These are phyloP conservation scores for Uromys caudimaculatus DNA, from an alignment of 2,797 vertebrate genomes.

Conservation along the genomic window DNA sequence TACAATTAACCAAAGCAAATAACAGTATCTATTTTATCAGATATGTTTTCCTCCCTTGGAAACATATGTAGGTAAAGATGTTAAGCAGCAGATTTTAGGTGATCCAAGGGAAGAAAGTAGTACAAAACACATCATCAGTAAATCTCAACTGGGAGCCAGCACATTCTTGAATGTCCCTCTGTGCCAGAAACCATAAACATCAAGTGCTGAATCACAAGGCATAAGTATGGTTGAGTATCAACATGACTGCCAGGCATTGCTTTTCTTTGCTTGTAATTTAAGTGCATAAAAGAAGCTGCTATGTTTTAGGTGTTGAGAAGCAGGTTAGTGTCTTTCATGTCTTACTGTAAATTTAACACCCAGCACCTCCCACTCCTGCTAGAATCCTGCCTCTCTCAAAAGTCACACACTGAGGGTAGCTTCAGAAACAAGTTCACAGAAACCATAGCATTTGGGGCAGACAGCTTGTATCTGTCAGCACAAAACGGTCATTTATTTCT, in stretches of 20 bases:
- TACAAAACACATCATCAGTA: neutral
- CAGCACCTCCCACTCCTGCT: neutral
- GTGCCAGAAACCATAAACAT: neutral
- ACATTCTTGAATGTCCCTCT: fast-evolving
- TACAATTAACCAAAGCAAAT: neutral
- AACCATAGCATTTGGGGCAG: conserved; percentile 40
- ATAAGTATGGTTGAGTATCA: neutral
- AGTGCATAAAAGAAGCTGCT: neutral
- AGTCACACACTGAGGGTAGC: neutral
- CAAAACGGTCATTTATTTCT: conserved; percentile 64
- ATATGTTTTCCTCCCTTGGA: neutral
- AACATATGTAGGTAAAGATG: neutral
- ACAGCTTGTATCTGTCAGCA: conserved; percentile 59
- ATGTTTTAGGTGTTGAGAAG: neutral
- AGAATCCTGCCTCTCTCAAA: neutral
- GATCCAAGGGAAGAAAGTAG: neutral
- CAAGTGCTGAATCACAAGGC: neutral
- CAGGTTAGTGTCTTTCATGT: neutral
- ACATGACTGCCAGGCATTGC: neutral
- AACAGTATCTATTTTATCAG: neutral
- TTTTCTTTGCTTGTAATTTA: conserved; percentile 39
- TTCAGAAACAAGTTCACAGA: conserved; percentile 45
- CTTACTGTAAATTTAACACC: neutral
- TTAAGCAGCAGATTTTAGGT: neutral
- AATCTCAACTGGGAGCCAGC: neutral